These are phyloP conservation scores for Aythya baeri DNA, from an alignment of 2,113 vertebrate species.

Conservation along the genomic window DNA sequence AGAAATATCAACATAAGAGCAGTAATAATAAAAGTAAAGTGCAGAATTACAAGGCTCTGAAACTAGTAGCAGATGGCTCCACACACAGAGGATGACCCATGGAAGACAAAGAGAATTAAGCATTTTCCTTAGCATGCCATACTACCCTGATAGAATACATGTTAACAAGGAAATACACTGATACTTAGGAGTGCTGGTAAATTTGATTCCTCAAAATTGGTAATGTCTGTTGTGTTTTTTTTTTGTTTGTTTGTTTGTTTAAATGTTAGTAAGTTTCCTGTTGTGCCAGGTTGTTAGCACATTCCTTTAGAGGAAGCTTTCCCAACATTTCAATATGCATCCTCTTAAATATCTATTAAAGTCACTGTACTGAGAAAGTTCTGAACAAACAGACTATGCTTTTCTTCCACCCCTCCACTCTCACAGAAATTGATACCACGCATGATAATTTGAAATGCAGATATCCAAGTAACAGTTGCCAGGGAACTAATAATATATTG, in stretches of 20 bases:
- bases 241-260: neutral
- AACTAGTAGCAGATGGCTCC: neutral
- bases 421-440: neutral
- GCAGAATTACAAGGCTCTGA: neutral
- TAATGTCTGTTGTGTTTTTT: neutral
- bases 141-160: neutral
- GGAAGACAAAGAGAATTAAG: neutral
- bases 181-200: neutral
- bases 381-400: neutral
- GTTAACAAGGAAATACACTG: neutral
- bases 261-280: neutral
- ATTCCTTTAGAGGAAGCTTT: neutral
- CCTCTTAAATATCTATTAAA: neutral
- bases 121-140: neutral
- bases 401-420: neutral
- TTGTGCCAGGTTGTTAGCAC: neutral
- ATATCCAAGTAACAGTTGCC: neutral
- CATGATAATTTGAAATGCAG: neutral
- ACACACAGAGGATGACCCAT: neutral
- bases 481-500: neutral
- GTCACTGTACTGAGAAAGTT: neutral
- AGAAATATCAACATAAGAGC: neutral
- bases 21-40: neutral
- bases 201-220: neutral
- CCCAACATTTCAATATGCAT: neutral